Percentiles rank a stretch among this genome's conserved stretches.
phyloP scores from a whole-genome alignment of 2,113 vertebrate species.

The Charadrius vociferus region DNA sequence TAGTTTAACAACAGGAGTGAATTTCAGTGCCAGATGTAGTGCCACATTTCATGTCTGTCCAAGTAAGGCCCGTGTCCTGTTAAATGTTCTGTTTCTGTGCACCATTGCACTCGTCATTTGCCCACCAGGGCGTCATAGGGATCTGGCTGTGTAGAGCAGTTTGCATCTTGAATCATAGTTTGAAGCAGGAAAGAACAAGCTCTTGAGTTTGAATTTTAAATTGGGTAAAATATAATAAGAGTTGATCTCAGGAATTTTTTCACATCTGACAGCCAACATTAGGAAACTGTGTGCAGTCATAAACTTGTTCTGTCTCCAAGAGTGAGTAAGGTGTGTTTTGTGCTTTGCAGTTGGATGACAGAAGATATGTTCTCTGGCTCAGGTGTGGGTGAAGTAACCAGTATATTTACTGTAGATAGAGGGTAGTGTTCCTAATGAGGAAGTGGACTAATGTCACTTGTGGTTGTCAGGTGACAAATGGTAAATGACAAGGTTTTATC shows the following conservation, averaged over 20 bases:
- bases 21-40: background rate
- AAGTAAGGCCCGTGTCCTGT: background rate
- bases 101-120: background rate
- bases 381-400: background rate
- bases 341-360: background rate
- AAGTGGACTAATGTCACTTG: background rate
- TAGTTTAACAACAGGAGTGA: background rate
- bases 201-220: background rate
- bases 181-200: background rate
- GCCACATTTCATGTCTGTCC: fast-evolving
- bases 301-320: background rate
- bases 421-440: background rate
- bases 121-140: background rate
- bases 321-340: background rate
- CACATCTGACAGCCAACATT: background rate
- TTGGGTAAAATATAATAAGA: background rate
- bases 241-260: background rate
- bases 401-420: background rate
- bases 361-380: background rate
- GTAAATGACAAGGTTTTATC: background rate
- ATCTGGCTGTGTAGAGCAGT: background rate
- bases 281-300: background rate
- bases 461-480: background rate
- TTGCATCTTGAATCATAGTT: background rate
- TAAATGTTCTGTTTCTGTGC: background rate